A percentile compares a stretch with the other conserved stretches of the same genome.
Conservation (phyloP, 1,140 invertebrate genomes). For the Zaprionus nigranus region DNA sequence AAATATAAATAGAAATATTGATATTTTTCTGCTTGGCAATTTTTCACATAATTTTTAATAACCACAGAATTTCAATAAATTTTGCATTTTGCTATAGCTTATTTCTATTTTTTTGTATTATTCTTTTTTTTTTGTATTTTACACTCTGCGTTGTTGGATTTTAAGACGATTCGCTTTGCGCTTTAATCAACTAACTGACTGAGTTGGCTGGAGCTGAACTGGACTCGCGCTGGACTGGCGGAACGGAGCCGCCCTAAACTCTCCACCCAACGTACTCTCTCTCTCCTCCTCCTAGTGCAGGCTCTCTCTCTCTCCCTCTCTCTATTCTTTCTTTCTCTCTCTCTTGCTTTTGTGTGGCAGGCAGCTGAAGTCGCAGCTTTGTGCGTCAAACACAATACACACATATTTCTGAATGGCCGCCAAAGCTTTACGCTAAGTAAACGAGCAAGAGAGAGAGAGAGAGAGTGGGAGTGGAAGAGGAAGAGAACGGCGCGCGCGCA, state of each 20-base stretch:
- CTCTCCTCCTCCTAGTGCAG: background rate
- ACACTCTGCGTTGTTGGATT: constrained; percentile 29
- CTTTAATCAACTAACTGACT: constrained; percentile 54
- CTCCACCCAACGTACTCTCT: background rate
- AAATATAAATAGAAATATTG: background rate
- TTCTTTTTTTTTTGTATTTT: background rate
- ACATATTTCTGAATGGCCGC: constrained; percentile 62
- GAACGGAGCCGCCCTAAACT: constrained; percentile 71
- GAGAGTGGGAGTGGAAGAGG: constrained; percentile 1
- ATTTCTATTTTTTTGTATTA: background rate
- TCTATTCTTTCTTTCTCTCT: background rate
- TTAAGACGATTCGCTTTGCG: constrained; percentile 31
- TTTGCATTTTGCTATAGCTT: constrained; percentile 15
- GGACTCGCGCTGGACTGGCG: constrained; percentile 28
- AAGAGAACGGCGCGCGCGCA: constrained; percentile 26
- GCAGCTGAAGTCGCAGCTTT: constrained; percentile 39
- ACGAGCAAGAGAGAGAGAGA: constrained; percentile 12
- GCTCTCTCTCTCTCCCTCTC: background rate
- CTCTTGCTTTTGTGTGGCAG: background rate
- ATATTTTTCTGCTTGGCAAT: background rate
- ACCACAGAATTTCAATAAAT: constrained; percentile 15
- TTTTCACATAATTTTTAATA: constrained; percentile 15
- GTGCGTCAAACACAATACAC: constrained; percentile 42
- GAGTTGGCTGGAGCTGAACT: constrained; percentile 52
- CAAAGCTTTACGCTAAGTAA: constrained; percentile 28